phyloP scores from a whole-genome alignment of 2,113 vertebrate species.

The Okapia johnstoni region DNA sequence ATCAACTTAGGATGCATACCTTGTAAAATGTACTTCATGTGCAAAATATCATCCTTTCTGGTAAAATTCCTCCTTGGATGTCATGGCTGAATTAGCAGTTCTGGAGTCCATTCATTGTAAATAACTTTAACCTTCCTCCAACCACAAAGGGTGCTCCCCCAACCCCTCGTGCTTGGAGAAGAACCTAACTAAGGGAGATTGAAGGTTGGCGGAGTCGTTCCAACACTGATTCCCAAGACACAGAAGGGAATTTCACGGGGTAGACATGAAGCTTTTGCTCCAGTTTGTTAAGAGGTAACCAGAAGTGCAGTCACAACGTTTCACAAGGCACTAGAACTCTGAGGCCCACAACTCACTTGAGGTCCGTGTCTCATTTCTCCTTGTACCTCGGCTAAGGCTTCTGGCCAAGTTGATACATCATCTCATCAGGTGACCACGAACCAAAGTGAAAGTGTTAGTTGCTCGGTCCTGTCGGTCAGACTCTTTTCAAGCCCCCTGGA shows the following conservation, averaged over 20 bases:
- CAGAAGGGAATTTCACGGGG: fast-evolving
- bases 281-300: background rate
- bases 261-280: background rate
- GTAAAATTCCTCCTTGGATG: background rate
- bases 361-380: background rate
- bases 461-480: background rate
- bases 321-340: background rate
- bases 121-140: background rate
- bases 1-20: background rate
- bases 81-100: background rate
- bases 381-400: fast-evolving
- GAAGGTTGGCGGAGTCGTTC: fast-evolving
- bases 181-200: background rate
- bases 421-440: too few species aligned
- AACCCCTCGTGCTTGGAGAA: background rate
- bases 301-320: fast-evolving
- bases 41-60: background rate
- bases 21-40: background rate
- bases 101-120: background rate
- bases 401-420: background rate
- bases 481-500: background rate
- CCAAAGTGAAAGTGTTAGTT: background rate
- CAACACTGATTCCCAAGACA: fast-evolving
- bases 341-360: fast-evolving
- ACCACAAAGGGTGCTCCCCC: background rate